Percentiles rank a stretch among this genome's conserved stretches.
Evolutionary conservation across 2,113 vertebrate genomes (phyloP).

Genomic region (Dicentrarchus labrax): DNA sequence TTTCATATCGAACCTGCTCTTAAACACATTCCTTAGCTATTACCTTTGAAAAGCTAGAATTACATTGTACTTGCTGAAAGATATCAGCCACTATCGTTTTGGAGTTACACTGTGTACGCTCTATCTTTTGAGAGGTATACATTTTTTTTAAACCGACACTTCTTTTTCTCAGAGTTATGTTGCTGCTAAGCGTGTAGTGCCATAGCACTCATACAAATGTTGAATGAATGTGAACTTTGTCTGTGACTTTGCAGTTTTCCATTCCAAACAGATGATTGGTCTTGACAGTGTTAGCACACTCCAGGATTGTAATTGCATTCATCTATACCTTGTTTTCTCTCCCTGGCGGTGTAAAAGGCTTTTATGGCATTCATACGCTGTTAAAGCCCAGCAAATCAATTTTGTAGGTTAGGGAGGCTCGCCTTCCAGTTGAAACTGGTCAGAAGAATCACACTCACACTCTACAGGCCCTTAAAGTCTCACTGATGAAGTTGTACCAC

Average conservation of each 20-base stretch:
- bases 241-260: slow-evolving; percentile 9
- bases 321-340: slow-evolving; percentile 66
- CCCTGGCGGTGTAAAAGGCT: slow-evolving; percentile 34
- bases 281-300: slow-evolving; percentile 27
- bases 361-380: slow-evolving; percentile 58
- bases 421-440: slow-evolving; percentile 57
- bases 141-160: not conserved
- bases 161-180: slow-evolving; percentile 13
- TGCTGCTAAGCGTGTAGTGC: not conserved
- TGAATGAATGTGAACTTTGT: slow-evolving; percentile 8
- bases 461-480: not conserved
- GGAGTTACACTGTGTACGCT: not conserved
- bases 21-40: slow-evolving; percentile 35
- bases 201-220: not conserved
- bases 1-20: slow-evolving; percentile 54
- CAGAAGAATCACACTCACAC: slow-evolving; percentile 22
- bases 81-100: not conserved
- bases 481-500: not conserved
- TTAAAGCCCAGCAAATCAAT: slow-evolving; percentile 65
- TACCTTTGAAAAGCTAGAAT: slow-evolving; percentile 22
- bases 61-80: not conserved
- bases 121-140: not conserved
- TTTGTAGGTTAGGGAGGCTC: slow-evolving; percentile 45
- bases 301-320: slow-evolving; percentile 56
- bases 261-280: slow-evolving; percentile 20